Percentiles rank a stretch among this genome's conserved stretches.
These are phyloP conservation scores for Tetranychus urticae DNA, from an alignment of 1,140 invertebrate species.

Conservation along the genomic window DNA sequence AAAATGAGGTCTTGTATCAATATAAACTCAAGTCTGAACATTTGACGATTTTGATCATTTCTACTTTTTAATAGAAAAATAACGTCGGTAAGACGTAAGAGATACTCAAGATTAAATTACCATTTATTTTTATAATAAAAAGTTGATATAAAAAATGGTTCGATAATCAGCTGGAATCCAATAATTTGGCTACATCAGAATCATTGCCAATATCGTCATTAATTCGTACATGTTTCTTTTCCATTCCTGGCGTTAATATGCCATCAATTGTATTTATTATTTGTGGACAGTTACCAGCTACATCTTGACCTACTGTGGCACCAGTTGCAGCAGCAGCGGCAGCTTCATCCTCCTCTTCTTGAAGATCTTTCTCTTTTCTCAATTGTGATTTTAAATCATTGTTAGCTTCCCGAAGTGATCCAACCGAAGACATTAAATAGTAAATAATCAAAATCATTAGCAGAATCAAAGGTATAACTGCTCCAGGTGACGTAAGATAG, in stretches of 20 bases:
- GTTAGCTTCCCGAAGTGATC: conserved; percentile 70
- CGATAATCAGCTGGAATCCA: neutral
- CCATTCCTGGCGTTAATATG: neutral
- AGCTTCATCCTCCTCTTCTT: neutral
- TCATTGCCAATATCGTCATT: neutral
- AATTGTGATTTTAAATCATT: conserved; percentile 55
- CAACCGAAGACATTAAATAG: conserved; percentile 70
- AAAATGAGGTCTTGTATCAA: too few species aligned
- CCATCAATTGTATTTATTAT: neutral
- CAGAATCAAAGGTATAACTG: conserved; percentile 77
- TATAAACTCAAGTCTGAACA: too few species aligned
- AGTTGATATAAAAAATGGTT: neutral
- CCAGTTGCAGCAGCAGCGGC: neutral
- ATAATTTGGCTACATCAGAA: neutral
- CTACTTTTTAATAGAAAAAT: too few species aligned
- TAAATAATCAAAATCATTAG: conserved; percentile 79
- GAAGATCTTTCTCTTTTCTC: conserved; percentile 13
- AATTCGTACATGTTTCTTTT: conserved; percentile 5
- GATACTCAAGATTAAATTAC: too few species aligned
- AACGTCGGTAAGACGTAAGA: too few species aligned
- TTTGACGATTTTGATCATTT: too few species aligned
- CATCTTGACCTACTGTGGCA: neutral
- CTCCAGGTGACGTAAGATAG: conserved; percentile 75
- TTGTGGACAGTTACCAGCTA: neutral
- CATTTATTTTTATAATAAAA: neutral